These are phyloP conservation scores for Ceyx cyanopectus DNA, from an alignment of 2,113 vertebrate species.

Conservation along the genomic window DNA sequence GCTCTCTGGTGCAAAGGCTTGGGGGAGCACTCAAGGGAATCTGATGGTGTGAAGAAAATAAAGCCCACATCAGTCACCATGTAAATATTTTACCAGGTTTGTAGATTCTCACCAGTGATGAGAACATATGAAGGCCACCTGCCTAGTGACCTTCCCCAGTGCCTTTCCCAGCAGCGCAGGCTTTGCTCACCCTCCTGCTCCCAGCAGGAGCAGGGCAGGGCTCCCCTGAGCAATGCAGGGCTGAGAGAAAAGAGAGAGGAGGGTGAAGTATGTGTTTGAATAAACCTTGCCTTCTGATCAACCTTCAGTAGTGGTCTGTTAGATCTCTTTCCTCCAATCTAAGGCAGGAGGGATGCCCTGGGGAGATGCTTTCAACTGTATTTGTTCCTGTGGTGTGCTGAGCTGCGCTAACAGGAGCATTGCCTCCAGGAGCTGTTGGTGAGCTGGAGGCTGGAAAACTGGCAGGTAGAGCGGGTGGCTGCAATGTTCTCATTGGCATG, in stretches of 20 bases:
- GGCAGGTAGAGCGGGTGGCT: neutral
- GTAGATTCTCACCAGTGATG: neutral
- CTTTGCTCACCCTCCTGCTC: accelerated
- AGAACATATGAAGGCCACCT: neutral
- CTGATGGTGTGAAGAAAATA: neutral
- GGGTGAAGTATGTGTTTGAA: neutral
- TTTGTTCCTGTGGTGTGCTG: neutral
- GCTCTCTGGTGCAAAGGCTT: neutral
- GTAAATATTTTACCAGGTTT: slow-evolving; percentile 62
- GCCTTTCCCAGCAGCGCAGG: neutral
- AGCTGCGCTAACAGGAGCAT: neutral
- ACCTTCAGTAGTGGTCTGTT: slow-evolving; percentile 37
- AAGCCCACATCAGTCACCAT: neutral
- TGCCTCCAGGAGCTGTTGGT: accelerated
- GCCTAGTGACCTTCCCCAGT: slow-evolving; percentile 12
- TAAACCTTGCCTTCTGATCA: slow-evolving; percentile 1
- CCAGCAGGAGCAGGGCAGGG: neutral
- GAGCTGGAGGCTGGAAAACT: neutral
- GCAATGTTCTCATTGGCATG: accelerated
- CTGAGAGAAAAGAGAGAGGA: neutral
- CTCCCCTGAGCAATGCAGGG: neutral
- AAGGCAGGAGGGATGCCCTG: neutral
- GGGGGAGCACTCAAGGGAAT: neutral
- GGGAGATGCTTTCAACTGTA: neutral
- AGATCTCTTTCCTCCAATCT: neutral